Conservation (phyloP, 2,113 vertebrate genomes). For the Fukomys damarensis region DNA sequence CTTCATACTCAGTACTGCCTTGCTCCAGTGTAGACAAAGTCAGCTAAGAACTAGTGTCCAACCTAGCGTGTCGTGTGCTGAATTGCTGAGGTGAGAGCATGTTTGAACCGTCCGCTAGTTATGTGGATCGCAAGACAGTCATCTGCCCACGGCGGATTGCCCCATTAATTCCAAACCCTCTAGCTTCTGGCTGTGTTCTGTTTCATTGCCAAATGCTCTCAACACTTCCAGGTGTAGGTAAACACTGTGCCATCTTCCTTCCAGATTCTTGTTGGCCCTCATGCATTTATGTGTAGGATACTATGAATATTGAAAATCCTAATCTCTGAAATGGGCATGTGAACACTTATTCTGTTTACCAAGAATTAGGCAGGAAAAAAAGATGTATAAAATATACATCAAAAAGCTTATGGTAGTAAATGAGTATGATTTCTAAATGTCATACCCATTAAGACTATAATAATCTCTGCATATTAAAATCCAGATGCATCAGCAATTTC, state of each 20-base stretch:
- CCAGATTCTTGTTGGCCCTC: neutral
- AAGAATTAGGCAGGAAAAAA: neutral
- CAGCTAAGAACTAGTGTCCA: neutral
- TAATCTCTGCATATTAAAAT: slow-evolving; percentile 48
- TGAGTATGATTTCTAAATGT: neutral
- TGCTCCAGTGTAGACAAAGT: neutral
- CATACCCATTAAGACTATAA: neutral
- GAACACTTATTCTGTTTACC: neutral
- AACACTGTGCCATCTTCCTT: neutral
- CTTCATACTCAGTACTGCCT: neutral
- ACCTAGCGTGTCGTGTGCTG: neutral
- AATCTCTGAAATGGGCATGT: neutral
- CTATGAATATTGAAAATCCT: neutral
- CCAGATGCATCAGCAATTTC: neutral
- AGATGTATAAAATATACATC: neutral
- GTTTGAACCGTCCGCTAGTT: neutral
- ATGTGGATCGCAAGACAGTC: neutral
- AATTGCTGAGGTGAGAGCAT: neutral
- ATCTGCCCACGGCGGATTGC: neutral
- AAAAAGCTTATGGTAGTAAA: neutral
- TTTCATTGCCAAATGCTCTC: neutral
- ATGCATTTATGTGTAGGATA: neutral
- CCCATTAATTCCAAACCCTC: neutral
- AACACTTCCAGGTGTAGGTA: neutral
- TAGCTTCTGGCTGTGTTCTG: neutral